Percentiles rank a stretch among this genome's conserved stretches.
These are phyloP conservation scores for Nomia melanderi DNA, from an alignment of 1,140 invertebrate species.

Conservation along the genomic window DNA sequence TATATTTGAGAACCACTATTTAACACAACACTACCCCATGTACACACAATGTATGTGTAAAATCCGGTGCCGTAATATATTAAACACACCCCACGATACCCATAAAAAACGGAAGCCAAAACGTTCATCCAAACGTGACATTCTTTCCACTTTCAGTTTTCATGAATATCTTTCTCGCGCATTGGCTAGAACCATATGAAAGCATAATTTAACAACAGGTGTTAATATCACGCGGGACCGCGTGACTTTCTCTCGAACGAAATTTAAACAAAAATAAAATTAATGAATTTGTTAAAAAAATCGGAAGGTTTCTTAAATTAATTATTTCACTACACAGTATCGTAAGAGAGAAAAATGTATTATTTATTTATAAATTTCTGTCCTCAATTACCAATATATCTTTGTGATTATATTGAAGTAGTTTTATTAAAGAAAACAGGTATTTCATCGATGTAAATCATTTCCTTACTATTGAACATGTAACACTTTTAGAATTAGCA, in stretches of 20 bases:
- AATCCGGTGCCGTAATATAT: constrained; percentile 1
- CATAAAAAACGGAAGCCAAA: not conserved
- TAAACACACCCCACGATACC: not conserved
- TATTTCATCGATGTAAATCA: constrained; percentile 5
- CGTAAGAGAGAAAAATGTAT: not conserved
- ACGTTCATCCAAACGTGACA: not conserved
- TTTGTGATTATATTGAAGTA: too few species aligned
- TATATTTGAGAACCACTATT: constrained; percentile 23
- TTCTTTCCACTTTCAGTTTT: constrained; percentile 16
- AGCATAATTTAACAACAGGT: constrained; percentile 14
- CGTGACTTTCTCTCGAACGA: not conserved
- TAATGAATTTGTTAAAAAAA: not conserved
- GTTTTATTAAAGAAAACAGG: constrained; percentile 6
- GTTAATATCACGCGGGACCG: not conserved
- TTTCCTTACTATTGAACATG: constrained; percentile 13
- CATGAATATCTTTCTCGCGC: constrained; percentile 15
- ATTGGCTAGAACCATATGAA: not conserved
- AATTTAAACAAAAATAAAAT: not conserved
- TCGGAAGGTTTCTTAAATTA: not conserved
- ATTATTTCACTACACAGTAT: not conserved
- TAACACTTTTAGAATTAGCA: constrained; percentile 7
- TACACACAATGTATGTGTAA: not conserved
- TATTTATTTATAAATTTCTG: too few species aligned
- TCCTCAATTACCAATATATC: not conserved
- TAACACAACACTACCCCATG: not conserved